Base-by-base conservation (phyloP, 2,113 vertebrate genomes). In the Anoura caudifer region DNA sequence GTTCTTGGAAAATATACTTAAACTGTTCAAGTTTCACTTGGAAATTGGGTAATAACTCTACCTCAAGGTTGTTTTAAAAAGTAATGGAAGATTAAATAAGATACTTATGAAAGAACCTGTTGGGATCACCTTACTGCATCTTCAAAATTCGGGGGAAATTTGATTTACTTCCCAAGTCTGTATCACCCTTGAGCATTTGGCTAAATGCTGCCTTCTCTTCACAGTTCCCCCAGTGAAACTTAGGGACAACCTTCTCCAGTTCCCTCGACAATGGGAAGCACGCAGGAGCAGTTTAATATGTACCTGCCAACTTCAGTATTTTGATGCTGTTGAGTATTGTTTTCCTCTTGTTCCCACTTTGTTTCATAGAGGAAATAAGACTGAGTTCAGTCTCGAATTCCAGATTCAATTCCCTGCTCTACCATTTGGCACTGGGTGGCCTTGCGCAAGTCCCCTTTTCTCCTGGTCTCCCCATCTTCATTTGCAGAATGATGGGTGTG, bases 81-180 rank as follows among this genome's bases (percentile, higher is more conserved):
- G 69, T 93, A 94, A 89, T 22, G 88, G 52, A 92, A 95, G 90
- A 95, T 95, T 72, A 97, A 97, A 85, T 45, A 90, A 95, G 94
- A 87, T 73, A 94, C 54, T 90, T 95, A 95, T 50, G 70, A 87
- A 94, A 97, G 61, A 92, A 79, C 15, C 65, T 72, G 52, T 47
- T 86, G 72, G 56, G 80, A 95, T 97, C 87, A 92, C 28, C 56
- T 87, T 90, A 75, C 45, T 72, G 76, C 67, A 63, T 19, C 45
- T 72, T 87, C 52, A 96, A 19, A 77, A 43, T 67, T 91, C 81
- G 86, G 73, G 56, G 50, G 79, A 52, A 73, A 90, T 86, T 90
- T 90, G n/a, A 95, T 90, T 95, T 80, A 82, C n/a, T 83, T 41
- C 38, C 65, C 56, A 47, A 36, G 47, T 93, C 50, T 84, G 20